Evolutionary conservation across 2,113 vertebrate genomes (phyloP).

Genomic region (Pseudorhombus dupliciocellatus): DNA sequence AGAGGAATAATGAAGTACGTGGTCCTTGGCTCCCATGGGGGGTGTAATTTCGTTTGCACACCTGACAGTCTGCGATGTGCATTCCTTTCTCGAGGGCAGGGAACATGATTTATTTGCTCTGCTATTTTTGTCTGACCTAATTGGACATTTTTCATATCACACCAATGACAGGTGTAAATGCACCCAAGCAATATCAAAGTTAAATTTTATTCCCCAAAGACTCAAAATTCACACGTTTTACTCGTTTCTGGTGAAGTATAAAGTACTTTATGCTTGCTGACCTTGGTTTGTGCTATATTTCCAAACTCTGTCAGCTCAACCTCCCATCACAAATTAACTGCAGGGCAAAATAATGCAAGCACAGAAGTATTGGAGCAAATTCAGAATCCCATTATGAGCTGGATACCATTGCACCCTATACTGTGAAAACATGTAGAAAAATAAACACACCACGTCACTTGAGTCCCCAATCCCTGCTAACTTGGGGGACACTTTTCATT

Average conservation of each 20-base stretch:
- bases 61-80: constrained; percentile 74
- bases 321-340: constrained; percentile 30
- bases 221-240: constrained; percentile 1
- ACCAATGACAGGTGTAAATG: constrained; percentile 64
- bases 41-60: constrained; percentile 69
- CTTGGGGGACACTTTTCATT: constrained; percentile 45
- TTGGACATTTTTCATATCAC: constrained; percentile 75
- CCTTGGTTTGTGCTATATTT: constrained; percentile 49
- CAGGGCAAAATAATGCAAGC: not conserved
- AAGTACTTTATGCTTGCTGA: constrained; percentile 28
- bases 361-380: constrained; percentile 7
- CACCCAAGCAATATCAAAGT: constrained; percentile 45
- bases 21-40: constrained; percentile 67
- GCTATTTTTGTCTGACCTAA: constrained; percentile 78
- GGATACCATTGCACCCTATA: constrained; percentile 17
- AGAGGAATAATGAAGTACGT: constrained; percentile 79
- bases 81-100: constrained; percentile 48
- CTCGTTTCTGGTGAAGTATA: constrained; percentile 17
- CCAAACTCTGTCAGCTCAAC: constrained; percentile 38
- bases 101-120: constrained; percentile 77
- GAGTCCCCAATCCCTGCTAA: too few relatives aligned
- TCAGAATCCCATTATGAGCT: constrained; percentile 5
- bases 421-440: constrained; percentile 24
- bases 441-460: too few relatives aligned
- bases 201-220: constrained; percentile 50